phyloP scores from a whole-genome alignment of 2,888 invertebrate genomes.

The Dorcus hopei region DNA sequence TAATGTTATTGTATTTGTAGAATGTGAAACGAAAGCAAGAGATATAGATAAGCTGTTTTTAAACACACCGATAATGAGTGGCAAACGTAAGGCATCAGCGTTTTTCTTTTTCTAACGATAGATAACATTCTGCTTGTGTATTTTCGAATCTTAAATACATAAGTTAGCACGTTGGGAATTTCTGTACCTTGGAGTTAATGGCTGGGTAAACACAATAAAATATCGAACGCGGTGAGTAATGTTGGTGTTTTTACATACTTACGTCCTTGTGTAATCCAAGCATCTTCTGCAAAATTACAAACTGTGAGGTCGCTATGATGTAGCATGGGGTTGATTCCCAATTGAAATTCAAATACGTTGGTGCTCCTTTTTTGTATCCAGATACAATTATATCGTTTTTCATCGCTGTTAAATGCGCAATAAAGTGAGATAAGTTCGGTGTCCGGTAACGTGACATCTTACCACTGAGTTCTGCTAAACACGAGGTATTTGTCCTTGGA shows the following conservation, averaged over 20 bases:
- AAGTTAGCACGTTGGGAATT: too few species aligned
- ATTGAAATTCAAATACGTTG: conserved; percentile 61
- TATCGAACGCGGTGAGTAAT: too few species aligned
- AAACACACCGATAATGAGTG: too few species aligned
- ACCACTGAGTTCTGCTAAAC: conserved; percentile 57
- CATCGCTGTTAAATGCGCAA: conserved; percentile 51
- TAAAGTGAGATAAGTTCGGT: not conserved
- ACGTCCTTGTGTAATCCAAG: conserved; percentile 64
- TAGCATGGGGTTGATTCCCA: conserved; percentile 44
- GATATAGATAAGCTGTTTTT: too few species aligned
- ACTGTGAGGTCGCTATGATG: conserved; percentile 33
- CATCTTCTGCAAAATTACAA: conserved; percentile 53
- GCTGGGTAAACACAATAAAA: too few species aligned
- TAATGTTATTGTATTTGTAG: too few species aligned
- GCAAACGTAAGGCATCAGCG: too few species aligned
- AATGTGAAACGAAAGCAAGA: too few species aligned
- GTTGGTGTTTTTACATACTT: conserved; percentile 38
- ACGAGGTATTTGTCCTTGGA: conserved; percentile 51
- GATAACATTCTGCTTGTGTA: too few species aligned
- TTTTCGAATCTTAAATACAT: too few species aligned
- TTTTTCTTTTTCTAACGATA: too few species aligned
- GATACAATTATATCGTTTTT: conserved; percentile 58
- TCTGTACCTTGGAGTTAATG: too few species aligned
- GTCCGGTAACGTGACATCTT: conserved; percentile 25
- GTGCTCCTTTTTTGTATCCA: conserved; percentile 57